Evolutionary conservation across 2,113 vertebrate genomes (phyloP), one percentile per base, ranked within the genome.

Genomic region (Bostrychus sinensis): DNA sequence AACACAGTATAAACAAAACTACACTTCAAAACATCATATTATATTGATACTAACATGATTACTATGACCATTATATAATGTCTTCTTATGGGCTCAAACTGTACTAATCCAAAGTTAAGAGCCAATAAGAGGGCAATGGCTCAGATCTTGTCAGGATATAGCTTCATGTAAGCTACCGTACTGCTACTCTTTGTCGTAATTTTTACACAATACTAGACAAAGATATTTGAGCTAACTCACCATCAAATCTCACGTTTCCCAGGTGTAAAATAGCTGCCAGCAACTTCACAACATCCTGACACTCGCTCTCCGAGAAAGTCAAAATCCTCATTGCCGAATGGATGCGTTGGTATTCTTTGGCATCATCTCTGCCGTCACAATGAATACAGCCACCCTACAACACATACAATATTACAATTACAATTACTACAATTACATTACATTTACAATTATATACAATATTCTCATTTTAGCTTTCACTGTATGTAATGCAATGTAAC

Each of bases 211-310:
- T 22, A 7, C 19, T 32, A 19, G 13, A 12, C 16, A 16, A 1
- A n/a, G 13, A 13, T 26, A 16, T 13, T 58, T 13, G 30, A 16
- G 26, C 2, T 5, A 1, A 9, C 71, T 73, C 45, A 98, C 97
- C 93, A 89, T 93, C 75, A 1, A 99, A 98, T 13, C 82, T 78
- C n/a, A 97, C 38, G 0, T 99, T 98, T 1, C 97, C 97, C 66
- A 98, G 81, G 77, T 99, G 96, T 3, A 99, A 90, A 48, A 98
- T 92, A 0, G 94, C 92, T 5, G 96, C 95, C 67, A 99, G 89
- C 60, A 98, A 83, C 82, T 94, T 96, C 79, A 91, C 91, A 77
- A 98, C 93, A 25, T 95, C 93, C 86, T 91, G 93, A 77, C 93
- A 88, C 56, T 98, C 93, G 0, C 62, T 87, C 38, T 96, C 94